Base-by-base conservation (phyloP, 1,140 invertebrate genomes). In the Drosophila burlai region DNA sequence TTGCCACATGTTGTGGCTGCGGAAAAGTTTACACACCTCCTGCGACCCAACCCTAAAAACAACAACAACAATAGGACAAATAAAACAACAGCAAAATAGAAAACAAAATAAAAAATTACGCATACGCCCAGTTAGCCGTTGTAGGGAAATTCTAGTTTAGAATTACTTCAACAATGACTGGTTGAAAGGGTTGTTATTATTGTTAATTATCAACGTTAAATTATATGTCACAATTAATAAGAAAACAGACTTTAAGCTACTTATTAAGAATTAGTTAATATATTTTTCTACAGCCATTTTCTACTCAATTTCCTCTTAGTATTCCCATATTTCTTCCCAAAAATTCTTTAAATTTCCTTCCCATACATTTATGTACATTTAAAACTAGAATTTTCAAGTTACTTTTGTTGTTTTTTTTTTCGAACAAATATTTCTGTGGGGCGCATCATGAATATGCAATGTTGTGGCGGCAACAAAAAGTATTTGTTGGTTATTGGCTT, bases 1-100 rank as follows among this genome's bases (percentile, higher is more conserved):
- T 52, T 52, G 49, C 83, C 84, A 83, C 80, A 83, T 86, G 83
- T 79, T 86, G 79, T 82, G 65, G 82, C 61, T 78, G 34, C 38
- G 42, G 18, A 50, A 60, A 86, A 86, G 54, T 67, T 82, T 86
- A 58, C 29, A 52, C 65, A 21, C 24, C 43, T 42, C 61, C 60
- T 24, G 10, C 40, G 29, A 21, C 26, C 21, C 11, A 18, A 16
- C 18, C 21, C 21, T 4, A 18, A 36, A 64, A 16, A 49, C 45
- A 47, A 24, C 24, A 24, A n/a, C 26, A 24, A n/a, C 26, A 52
- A 50, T 10, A 26, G 11, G 18, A 40, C 11, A 29, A 26, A 0
- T 26, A 47, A 29, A 50, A n/a, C 16, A 26, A 16, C 0, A 31
- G 13, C 15, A 52, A 18, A 1, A 11, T 24, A 9, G 18, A n/a